These are phyloP conservation scores for Ramazzottius varieornatus DNA, from an alignment of 2,888 invertebrate species.

Conservation along the genomic window DNA sequence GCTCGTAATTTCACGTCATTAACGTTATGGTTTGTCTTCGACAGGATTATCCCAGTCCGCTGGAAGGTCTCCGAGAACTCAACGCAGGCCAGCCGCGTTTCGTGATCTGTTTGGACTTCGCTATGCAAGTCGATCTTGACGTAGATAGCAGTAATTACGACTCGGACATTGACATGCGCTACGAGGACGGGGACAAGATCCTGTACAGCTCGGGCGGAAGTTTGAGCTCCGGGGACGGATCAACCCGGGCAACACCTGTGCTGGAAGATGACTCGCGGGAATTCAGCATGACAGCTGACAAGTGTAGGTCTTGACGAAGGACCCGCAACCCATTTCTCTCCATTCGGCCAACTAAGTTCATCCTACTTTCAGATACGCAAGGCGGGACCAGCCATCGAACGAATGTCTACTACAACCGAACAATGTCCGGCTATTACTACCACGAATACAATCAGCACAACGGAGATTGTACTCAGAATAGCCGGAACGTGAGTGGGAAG, in stretches of 20 bases:
- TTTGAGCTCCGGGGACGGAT: slow-evolving; percentile 1
- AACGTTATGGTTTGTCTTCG: not conserved
- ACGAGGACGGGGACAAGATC: not conserved
- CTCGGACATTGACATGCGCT: not conserved
- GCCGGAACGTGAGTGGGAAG: no score
- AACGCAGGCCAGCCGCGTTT: not conserved
- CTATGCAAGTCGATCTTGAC: not conserved
- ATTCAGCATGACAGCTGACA: not conserved
- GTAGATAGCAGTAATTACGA: not conserved
- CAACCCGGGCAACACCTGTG: not conserved
- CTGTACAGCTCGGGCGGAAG: not conserved
- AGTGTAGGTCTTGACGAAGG: not conserved
- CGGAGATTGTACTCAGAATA: no score
- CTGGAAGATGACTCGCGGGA: not conserved
- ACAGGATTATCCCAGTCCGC: not conserved
- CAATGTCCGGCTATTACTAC: no score
- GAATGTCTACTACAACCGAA: no score
- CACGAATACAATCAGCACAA: no score
- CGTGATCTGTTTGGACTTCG: not conserved
- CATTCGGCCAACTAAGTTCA: no score
- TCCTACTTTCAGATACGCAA: no score
- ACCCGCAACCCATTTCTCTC: not conserved
- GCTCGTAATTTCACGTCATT: no score
- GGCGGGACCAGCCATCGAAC: no score
- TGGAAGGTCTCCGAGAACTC: not conserved